Evolutionary conservation across 2,888 invertebrate genomes (phyloP), one percentile per base, ranked within the genome.

Genomic region (Drosophila subquinaria): DNA sequence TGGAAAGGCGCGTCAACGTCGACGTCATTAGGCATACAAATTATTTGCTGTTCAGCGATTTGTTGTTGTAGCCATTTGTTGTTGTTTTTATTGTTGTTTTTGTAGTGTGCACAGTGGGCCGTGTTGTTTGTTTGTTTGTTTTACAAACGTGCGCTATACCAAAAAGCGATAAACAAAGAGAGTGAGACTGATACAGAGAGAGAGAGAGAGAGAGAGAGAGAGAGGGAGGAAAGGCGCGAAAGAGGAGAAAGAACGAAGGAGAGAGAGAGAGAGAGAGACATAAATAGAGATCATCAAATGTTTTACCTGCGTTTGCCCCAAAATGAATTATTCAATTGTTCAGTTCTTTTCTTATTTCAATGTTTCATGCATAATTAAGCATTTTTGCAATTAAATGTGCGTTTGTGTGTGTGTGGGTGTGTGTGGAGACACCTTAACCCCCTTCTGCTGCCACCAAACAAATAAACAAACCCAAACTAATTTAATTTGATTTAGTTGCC

Each of bases 281-380:
- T 38, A 15, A 15, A 48, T 6, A 11, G 52, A 33, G 76, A 88
- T 81, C 71, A 73, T 67, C 63, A 64, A 75, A 74, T 68, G 74
- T 69, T n/a, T n/a, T n/a, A n/a, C n/a, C n/a, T n/a, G n/a, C n/a
- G n/a, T n/a, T n/a, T 67, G 53, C 53, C 66, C n/a, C 50, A 76
- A 74, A 74, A 87, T 85, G 67, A 88, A 85, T 88, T 75, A 85
- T 85, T 85, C 70, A 88, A 71, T 56, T 73, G 53, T 51, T 59
- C 50, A 48, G 69, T 71, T 59, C 35, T 59, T 76, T 67, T 72
- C 62, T 71, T 73, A 64, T 82, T 79, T 71, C 74, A 77, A 80
- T 82, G 86, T 73, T 80, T 84, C 76, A 82, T 86, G 86, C 88
- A 88, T 86, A 88, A 88, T 86, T 82, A 88, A 84, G 52, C 76